Conservation (phyloP, 2,888 invertebrate genomes). For the Ctena decussata region DNA sequence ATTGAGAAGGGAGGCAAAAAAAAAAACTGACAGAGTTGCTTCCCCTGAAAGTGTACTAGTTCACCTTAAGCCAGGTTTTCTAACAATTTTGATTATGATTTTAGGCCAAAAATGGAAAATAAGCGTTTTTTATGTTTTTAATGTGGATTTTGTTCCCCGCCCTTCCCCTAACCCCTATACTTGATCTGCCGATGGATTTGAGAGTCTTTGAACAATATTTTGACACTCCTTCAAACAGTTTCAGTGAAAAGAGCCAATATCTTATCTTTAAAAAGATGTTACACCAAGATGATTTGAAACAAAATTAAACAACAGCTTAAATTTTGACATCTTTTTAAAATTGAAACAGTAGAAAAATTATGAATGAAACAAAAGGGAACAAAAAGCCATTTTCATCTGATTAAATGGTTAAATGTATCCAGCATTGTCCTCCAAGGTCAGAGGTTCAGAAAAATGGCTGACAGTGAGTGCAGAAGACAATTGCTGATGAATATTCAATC, state of each 20-base stretch:
- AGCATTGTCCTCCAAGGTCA: background rate
- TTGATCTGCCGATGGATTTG: too few relatives aligned
- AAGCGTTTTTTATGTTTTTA: too few relatives aligned
- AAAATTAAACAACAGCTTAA: background rate
- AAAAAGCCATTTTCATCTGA: background rate
- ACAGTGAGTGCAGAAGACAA: background rate
- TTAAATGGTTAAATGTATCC: background rate
- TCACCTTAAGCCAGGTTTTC: too few relatives aligned
- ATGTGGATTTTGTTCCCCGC: too few relatives aligned
- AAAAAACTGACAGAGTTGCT: too few relatives aligned
- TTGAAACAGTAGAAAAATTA: background rate
- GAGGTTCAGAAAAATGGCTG: background rate
- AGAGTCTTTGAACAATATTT: too few relatives aligned
- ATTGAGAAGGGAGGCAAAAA: too few relatives aligned
- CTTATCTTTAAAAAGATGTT: background rate
- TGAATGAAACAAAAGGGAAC: background rate
- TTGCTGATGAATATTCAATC: background rate
- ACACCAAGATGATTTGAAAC: background rate
- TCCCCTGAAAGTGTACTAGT: too few relatives aligned
- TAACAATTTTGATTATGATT: too few relatives aligned
- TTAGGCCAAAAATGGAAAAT: too few relatives aligned
- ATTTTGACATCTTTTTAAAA: conserved; percentile 7
- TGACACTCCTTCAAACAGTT: background rate
- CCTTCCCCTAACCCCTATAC: too few relatives aligned
- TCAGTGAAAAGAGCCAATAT: background rate